Base-by-base conservation (phyloP, 1,140 invertebrate species). In the Aleiodes sp. region DNA sequence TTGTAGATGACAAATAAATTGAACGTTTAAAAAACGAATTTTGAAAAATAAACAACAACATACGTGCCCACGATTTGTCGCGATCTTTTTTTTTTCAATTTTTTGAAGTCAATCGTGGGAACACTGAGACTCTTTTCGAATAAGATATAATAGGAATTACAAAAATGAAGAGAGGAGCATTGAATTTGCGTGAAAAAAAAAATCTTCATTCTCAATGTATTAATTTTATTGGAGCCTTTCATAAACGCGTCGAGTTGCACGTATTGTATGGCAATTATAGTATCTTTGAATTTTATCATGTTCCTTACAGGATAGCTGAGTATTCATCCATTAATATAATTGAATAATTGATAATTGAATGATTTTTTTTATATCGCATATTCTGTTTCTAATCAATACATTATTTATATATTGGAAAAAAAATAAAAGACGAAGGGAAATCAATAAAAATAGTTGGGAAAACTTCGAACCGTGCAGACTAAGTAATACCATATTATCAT, bases 1-100 rank as follows among this genome's bases (percentile, higher is more conserved):
- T 93, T 70, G 87, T 97, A 78, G 92, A 94, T 71, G 82, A 85
- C 16, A 85, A 85, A 73, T 86, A 84, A 76, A 74, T 37, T 52
- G 4, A 1, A 52, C 8, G 10, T 52, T 3, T 52, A 4, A 24
- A 52, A 26, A 21, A 2, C 46, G 46, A 52, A 52, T 24, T 52
- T 21, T n/a, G n/a, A n/a, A n/a, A n/a, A n/a, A n/a, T n/a, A n/a
- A n/a, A n/a, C n/a, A 16, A 61, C 19, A 29, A 28, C 26, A 16
- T 52, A 37, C 70, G 24, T 39, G 43, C 31, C 33, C 39, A 60
- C 65, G 31, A 39, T 39, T 64, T 3, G 29, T 33, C 56, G 35
- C 28, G 14, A 39, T 41, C 43, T 59, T 3, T 77, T 68, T 75
- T 65, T 74, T 65, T 68, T 41, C 73, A 31, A 70, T 21, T 41